Evolutionary conservation across 2,888 invertebrate species (phyloP).

Genomic region (Lypha dubia): DNA sequence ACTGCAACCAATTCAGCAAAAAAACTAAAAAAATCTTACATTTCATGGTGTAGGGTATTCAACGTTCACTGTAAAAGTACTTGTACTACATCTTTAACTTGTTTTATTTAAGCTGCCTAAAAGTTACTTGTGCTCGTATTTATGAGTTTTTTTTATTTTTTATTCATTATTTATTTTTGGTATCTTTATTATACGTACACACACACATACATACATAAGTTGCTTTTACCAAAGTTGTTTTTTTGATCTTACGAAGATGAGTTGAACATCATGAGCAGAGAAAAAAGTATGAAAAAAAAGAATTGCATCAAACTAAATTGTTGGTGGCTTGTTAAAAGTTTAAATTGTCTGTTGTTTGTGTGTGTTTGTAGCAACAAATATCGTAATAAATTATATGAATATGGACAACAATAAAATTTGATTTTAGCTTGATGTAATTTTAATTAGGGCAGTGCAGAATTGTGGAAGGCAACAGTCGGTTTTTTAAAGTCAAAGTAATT

Average conservation of each 20-base stretch:
- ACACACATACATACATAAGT: no score
- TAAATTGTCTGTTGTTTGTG: constrained; percentile 5
- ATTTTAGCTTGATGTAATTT: background rate
- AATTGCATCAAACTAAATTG: constrained; percentile 34
- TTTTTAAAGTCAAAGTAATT: no score
- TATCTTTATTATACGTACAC: constrained; percentile 21
- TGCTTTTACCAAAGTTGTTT: constrained; percentile 41
- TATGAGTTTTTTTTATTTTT: constrained; percentile 22
- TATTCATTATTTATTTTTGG: constrained; percentile 22
- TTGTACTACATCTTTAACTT: background rate
- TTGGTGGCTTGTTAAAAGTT: constrained; percentile 35
- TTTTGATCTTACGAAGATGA: constrained; percentile 52
- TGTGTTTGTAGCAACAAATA: constrained; percentile 16
- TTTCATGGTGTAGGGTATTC: background rate
- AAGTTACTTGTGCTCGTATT: constrained; percentile 23
- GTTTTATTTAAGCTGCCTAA: constrained; percentile 13
- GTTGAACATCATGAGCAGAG: constrained; percentile 3
- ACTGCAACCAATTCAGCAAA: background rate
- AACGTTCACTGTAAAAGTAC: background rate
- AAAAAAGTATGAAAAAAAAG: constrained; percentile 4
- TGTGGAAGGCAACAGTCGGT: background rate
- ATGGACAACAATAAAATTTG: constrained; percentile 26
- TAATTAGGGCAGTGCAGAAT: background rate
- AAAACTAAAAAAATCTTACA: background rate
- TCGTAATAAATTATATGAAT: constrained; percentile 27